Base-by-base conservation (phyloP, 2,797 vertebrate genomes). In the Ateles fusciceps region DNA sequence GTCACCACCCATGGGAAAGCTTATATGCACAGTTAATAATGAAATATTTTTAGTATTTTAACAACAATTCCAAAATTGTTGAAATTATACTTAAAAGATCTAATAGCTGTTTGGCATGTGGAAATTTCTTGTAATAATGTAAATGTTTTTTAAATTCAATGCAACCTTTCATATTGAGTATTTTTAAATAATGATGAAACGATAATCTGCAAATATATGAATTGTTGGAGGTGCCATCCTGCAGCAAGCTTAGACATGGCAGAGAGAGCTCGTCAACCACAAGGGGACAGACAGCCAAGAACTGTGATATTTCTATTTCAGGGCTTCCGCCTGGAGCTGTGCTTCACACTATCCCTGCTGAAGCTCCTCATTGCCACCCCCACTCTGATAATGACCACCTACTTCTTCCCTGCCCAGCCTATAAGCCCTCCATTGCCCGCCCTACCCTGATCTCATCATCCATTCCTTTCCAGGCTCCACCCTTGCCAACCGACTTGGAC, bases 21-120 rank as follows among this genome's bases (percentile, higher is more conserved):
- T 46, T 55, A 0, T 75, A 50, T 6, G 14, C 12, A 44, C 5
- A 48, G 33, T 22, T 36, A 52, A 30, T 22, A 36, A 50, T 75
- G 9, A 89, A 81, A 87, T 21, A 68, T 83, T 89, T 36, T 36
- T 85, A 96, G 55, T 44, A 57, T 61, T 84, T 87, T 89, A 44
- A 48, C 10, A 72, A 21, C 11, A 50, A 39, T 87, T 79, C 94
- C 33, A 76, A 96, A 94, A 42, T 42, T 80, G 42, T 75, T 88
- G 36, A 85, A 96, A 89, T 85, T 93, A 39, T 84, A 28, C 26
- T 89, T 80, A 48, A 79, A 57, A 30, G 87, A 59, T 33, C 22
- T 68, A 92, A 79, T 30, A 10, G n/a, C 12, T 94, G 19, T 92
- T 93, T 52, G 72, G 81, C 94, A 50, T 50, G 24, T 84, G 91